phyloP scores from a whole-genome alignment of 2,888 invertebrate genomes.

The Octonoba sinensis region DNA sequence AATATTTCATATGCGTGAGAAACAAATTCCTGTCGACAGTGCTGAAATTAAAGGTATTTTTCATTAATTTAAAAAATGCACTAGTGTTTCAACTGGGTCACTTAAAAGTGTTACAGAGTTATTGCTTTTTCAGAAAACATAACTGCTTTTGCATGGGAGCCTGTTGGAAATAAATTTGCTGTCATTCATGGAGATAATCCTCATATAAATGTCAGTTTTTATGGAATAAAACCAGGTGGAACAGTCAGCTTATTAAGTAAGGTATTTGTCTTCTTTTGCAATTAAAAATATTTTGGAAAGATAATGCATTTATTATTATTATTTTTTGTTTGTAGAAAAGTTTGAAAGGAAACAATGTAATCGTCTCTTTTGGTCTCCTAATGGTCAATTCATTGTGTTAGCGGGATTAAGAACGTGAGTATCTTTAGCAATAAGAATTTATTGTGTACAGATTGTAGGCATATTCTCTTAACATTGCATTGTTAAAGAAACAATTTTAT shows the following conservation, averaged over 20 bases:
- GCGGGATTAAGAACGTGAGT: constrained; percentile 82
- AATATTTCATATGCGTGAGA: constrained; percentile 98
- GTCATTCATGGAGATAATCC: constrained; percentile 94
- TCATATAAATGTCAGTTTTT: constrained; percentile 90
- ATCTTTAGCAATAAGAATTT: not conserved
- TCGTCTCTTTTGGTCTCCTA: constrained; percentile 92
- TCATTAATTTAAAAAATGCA: not conserved
- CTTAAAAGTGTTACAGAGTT: not conserved
- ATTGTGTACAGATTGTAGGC: not conserved
- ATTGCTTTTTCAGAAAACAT: constrained; percentile 71
- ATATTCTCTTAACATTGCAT: not conserved
- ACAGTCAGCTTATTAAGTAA: constrained; percentile 89
- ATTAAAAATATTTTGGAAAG: not conserved
- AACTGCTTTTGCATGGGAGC: constrained; percentile 96
- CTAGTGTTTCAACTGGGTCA: not conserved
- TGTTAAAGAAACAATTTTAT: not conserved
- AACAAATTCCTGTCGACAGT: constrained; percentile 96
- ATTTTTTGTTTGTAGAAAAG: constrained; percentile 61
- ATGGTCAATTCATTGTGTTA: constrained; percentile 93
- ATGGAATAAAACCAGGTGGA: constrained; percentile 90
- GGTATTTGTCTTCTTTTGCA: constrained; percentile 69
- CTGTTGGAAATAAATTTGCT: constrained; percentile 94
- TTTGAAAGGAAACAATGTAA: constrained; percentile 82
- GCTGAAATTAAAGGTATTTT: constrained; percentile 85
- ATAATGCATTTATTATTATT: not conserved